These are phyloP conservation scores for Anguilla anguilla DNA, from an alignment of 2,797 vertebrate genomes.

Conservation along the genomic window DNA sequence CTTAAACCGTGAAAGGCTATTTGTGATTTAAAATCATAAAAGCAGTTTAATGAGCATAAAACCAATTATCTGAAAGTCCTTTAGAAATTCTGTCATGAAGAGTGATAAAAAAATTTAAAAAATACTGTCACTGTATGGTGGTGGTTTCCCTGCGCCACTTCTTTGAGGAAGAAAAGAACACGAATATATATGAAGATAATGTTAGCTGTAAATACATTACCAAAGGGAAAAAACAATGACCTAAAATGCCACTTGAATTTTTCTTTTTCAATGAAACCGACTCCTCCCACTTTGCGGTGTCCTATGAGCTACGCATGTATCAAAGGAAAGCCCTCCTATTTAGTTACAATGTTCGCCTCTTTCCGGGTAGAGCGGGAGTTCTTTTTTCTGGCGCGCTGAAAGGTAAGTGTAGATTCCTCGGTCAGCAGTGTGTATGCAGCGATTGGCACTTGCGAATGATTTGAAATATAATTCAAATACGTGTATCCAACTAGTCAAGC, in stretches of 20 bases:
- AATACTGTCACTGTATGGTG: background rate
- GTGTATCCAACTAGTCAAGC: background rate
- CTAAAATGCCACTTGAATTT: background rate
- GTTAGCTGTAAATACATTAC: background rate
- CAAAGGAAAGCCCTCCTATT: constrained; percentile 1
- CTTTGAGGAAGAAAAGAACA: too few relatives aligned
- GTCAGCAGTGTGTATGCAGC: background rate
- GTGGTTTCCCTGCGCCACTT: background rate
- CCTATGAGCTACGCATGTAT: background rate
- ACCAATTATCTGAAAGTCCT: background rate
- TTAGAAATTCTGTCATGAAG: background rate
- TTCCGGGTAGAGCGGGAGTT: constrained; percentile 5
- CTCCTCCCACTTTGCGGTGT: background rate
- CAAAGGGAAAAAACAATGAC: background rate
- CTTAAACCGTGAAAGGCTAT: background rate
- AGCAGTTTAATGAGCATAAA: background rate
- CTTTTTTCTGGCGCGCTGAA: constrained; percentile 1
- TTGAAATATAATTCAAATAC: background rate
- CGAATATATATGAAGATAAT: background rate
- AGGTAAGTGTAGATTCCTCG: background rate
- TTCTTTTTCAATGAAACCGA: background rate
- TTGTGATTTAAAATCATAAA: background rate
- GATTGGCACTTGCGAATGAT: background rate
- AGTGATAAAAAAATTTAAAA: background rate
- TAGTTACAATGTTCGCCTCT: background rate